Evolutionary conservation across 2,888 invertebrate species (phyloP), one percentile per base, ranked within the genome.

Genomic region (Cheilosia soror): DNA sequence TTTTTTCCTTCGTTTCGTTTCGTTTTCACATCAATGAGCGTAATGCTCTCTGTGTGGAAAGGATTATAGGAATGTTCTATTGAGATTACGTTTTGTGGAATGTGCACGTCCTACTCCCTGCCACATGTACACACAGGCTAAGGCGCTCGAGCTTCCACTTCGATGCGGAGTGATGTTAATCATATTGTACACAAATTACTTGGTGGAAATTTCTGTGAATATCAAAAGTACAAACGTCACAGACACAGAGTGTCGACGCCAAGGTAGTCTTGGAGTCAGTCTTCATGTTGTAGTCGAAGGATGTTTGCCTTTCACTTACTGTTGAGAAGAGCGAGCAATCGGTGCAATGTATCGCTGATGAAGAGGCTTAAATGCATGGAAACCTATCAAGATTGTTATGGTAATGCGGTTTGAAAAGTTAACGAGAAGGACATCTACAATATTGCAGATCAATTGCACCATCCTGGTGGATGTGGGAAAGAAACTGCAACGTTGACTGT

Each of bases 1-100:
- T 53, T 27, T 2, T 31, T 13, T 49, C 37, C 20, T 57, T 57
- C 37, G 71, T 55, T 63, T 29, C 27, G 9, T 15, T 33, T 11
- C n/a, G 33, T 57, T 65, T 63, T 57, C 51, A 15, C 68, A 63
- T 53, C 37, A 71, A 75, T 63, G 69, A 55, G 40, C 47, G 53
- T 72, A 68, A 66, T 57, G 37, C 65, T 69, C 31, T 20, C 51
- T 51, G 65, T 72, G 71, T 69, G 58, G 62, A 71, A 80, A 66
- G 80, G 84, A 84, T 76, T 80, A 69, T 71, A 47, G 55, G 75
- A 71, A 75, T 79, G 79, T 79, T 79, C 78, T 71, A 79, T 79
- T 58, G 69, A 75, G 84, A 84, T 84, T 75, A 75, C 69, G 51
- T 73, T 78, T 42, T 68, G 51, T 27, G 51, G 68, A 73, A 77